Evolutionary conservation across 2,888 invertebrate species (phyloP).

Genomic region (Scrobipalpa costella): DNA sequence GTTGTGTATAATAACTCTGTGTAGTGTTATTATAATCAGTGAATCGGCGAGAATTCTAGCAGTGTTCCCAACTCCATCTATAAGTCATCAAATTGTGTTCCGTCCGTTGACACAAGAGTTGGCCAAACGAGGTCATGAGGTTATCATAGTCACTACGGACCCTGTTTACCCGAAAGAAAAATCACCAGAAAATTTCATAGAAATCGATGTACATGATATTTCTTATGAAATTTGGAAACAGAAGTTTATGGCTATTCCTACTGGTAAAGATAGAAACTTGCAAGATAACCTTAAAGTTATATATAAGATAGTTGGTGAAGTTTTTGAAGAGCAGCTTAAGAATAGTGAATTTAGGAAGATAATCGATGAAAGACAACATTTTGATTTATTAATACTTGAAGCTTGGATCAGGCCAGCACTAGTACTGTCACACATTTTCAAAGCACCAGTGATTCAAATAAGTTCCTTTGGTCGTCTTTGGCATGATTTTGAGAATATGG

Average conservation of each 20-base stretch:
- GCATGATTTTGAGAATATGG: slow-evolving; percentile 39
- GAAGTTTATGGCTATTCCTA: neutral
- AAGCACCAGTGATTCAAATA: slow-evolving; percentile 47
- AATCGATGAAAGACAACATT: slow-evolving; percentile 29
- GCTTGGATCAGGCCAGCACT: slow-evolving; percentile 30
- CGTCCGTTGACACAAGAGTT: no score
- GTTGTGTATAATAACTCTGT: no score
- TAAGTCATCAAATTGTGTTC: slow-evolving; percentile 71
- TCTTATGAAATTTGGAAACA: slow-evolving; percentile 55
- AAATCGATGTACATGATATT: slow-evolving; percentile 58
- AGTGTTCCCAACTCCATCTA: slow-evolving; percentile 59
- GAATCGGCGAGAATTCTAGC: slow-evolving; percentile 39
- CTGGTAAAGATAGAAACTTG: slow-evolving; percentile 32
- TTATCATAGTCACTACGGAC: slow-evolving; percentile 64
- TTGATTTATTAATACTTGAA: slow-evolving; percentile 43
- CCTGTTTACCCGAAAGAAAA: slow-evolving; percentile 52
- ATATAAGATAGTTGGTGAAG: slow-evolving; percentile 7
- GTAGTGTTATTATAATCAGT: neutral
- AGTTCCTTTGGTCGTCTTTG: slow-evolving; percentile 45
- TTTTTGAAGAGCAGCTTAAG: slow-evolving; percentile 40
- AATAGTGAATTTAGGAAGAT: no score
- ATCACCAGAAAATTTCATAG: slow-evolving; percentile 55
- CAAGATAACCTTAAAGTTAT: neutral
- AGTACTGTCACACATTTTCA: slow-evolving; percentile 36
- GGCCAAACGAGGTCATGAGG: slow-evolving; percentile 68